Evolutionary conservation across 2,888 invertebrate genomes (phyloP), one percentile per base, ranked within the genome.

Genomic region (Pristionchus japonicus): DNA sequence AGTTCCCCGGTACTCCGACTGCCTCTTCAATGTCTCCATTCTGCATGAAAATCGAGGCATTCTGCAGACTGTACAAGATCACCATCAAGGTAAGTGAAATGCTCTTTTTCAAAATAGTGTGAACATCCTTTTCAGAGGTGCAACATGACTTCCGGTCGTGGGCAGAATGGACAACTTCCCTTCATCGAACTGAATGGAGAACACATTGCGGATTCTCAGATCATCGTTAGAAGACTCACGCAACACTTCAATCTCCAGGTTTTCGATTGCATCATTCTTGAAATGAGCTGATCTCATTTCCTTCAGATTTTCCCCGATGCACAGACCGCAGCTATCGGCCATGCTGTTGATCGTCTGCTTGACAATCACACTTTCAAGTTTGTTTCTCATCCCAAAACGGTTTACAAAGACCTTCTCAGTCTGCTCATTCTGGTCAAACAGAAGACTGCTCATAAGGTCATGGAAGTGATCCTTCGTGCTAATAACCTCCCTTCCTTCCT

Each of bases 1-100:
- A 93, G 84, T 93, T 94, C 88, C 91, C 91, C n/a, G 89, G 93
- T 0, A 89, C 93, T 13, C 92, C 93, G 6, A 89, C 90, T 57
- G 86, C 88, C 9, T 93, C 94, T 57, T 94, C 93, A 88, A 86
- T 93, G 23, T 94, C 93, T 27, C 94, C 94, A 17, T 94, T 90
- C 85, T 94, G 93, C 87, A 87, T 94, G 80, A 94, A 94, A 89
- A 80, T 94, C n/a, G 94, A 94, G 89, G 93, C 94, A 6, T 94
- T 92, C 80, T 88, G 93, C 20, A 90, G 93, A n/a, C 93, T 92
- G 11, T 88, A 94, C 86, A 88, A 91, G 34, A 92, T 94, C 88
- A 92, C 93, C 84, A 91, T 93, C 84, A 93, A 94, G 90, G 93
- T 93, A 40, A 15, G 23, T 43, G 37, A 13, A 49, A 82, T 47